Evolutionary conservation across 2,888 invertebrate genomes (phyloP).

Genomic region (Podabrus alpinus): DNA sequence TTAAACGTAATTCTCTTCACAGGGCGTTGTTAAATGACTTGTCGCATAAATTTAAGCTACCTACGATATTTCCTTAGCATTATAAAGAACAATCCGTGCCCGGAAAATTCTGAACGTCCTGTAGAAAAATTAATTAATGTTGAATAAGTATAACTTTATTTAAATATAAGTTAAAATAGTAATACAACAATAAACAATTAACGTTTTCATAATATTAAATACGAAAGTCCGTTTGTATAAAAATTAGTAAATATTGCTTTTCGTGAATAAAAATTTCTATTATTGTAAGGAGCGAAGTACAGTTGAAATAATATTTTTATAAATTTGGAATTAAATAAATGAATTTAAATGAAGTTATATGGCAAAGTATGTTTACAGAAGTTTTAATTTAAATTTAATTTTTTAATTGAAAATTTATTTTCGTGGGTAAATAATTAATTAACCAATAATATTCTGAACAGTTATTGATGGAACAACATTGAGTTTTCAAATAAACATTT

Average conservation of each 20-base stretch:
- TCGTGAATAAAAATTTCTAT: neutral
- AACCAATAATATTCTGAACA: neutral
- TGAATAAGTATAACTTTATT: neutral
- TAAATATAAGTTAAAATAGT: neutral
- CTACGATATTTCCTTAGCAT: too few relatives aligned
- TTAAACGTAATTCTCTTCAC: neutral
- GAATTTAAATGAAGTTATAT: neutral
- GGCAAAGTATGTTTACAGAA: neutral
- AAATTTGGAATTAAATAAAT: neutral
- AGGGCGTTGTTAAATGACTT: neutral
- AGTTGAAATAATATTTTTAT: neutral
- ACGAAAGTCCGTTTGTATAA: neutral
- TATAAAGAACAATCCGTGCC: too few relatives aligned
- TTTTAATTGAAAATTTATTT: neutral
- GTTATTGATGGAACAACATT: neutral
- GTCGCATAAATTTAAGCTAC: too few relatives aligned
- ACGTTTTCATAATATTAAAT: neutral
- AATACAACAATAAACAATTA: neutral
- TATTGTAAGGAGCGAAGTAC: neutral
- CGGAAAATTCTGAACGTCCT: too few relatives aligned
- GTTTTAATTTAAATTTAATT: neutral
- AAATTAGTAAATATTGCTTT: neutral
- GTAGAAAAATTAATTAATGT: too few relatives aligned
- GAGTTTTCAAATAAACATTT: neutral
- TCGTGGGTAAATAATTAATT: neutral